Evolutionary conservation across 2,797 vertebrate genomes (phyloP).

Genomic region (Takifugu ocellatus): DNA sequence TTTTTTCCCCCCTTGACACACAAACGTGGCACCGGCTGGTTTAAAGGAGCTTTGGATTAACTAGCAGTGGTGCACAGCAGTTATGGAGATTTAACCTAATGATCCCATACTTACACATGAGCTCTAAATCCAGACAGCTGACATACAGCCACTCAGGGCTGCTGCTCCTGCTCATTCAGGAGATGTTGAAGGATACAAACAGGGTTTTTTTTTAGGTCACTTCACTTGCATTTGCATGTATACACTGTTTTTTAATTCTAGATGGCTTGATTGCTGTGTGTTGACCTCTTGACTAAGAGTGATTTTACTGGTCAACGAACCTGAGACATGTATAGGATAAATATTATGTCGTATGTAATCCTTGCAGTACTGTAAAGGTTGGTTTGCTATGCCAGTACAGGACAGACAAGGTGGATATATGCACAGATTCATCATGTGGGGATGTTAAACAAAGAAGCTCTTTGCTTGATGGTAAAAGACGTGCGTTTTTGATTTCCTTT

Average conservation of each 20-base stretch:
- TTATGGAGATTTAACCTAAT: conserved; percentile 60
- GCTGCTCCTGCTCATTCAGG: conserved; percentile 8
- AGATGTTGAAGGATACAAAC: conserved; percentile 8
- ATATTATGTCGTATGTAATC: conserved; percentile 55
- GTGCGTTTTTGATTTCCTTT: no score
- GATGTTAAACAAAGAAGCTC: background rate
- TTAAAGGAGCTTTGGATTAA: conserved; percentile 53
- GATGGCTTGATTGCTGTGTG: background rate
- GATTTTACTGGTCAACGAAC: conserved; percentile 18
- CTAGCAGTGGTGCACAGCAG: conserved; percentile 43
- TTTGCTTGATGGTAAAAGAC: background rate
- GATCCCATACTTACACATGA: conserved; percentile 60
- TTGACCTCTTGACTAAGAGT: conserved; percentile 13
- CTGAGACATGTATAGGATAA: conserved; percentile 44
- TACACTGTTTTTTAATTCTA: conserved; percentile 5
- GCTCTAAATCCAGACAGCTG: conserved; percentile 53
- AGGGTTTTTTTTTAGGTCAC: conserved; percentile 1
- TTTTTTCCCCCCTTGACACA: conserved; percentile 5
- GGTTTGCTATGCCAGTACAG: conserved; percentile 13
- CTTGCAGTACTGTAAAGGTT: conserved; percentile 32
- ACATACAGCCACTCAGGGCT: conserved; percentile 36
- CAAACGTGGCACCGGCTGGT: conserved; percentile 13
- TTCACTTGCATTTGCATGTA: conserved; percentile 3
- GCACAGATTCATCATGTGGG: no score
- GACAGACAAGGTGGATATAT: no score